Evolutionary conservation across 2,797 vertebrate genomes (phyloP), one percentile per base, ranked within the genome.

Genomic region (Martes flavigula): DNA sequence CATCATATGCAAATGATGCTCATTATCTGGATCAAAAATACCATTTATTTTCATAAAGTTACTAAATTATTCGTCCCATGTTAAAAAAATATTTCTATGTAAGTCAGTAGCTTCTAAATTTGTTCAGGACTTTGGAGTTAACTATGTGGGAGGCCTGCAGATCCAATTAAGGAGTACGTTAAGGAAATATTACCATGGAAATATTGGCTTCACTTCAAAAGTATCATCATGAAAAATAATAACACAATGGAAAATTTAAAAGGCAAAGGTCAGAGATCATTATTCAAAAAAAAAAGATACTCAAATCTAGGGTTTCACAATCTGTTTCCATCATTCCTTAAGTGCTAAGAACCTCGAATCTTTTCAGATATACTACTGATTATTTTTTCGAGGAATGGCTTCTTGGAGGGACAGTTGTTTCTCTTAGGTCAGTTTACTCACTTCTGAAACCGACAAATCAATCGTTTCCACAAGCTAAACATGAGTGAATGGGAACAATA

Each of bases 221-320:
- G 90, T 68, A 83, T 35, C 91, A 90, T 60, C 82, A 72, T 8
- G 78, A 96, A 73, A 94, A 93, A 93, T 51, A 87, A n/a, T 64
- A 97, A 68, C 54, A 46, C 40, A 90, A 66, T 89, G 91, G 35
- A 93, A 97, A 96, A 93, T 40, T 38, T 62, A 70, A 94, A 83
- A 87, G 75, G 62, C 81, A 90, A 88, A 89, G 75, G 38, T 75
- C 79, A 91, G 85, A 96, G 68, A 64, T 54, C 60, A 38, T 77
- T 82, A 66, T 43, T 92, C 48, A 87, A 72, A 90, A 78, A 93
- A 87, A 82, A 35, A 23, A 73, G 21, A 88, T 13, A 70, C 51
- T 90, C 20, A 35, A 27, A 91, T 62, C 48, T 13, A 90, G 64
- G 75, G 66, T 84, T 81, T 87, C 56, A 73, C 9, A 35, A 25